Base-by-base conservation (phyloP, 2,113 vertebrate genomes). In the Xiphophorus hellerii region DNA sequence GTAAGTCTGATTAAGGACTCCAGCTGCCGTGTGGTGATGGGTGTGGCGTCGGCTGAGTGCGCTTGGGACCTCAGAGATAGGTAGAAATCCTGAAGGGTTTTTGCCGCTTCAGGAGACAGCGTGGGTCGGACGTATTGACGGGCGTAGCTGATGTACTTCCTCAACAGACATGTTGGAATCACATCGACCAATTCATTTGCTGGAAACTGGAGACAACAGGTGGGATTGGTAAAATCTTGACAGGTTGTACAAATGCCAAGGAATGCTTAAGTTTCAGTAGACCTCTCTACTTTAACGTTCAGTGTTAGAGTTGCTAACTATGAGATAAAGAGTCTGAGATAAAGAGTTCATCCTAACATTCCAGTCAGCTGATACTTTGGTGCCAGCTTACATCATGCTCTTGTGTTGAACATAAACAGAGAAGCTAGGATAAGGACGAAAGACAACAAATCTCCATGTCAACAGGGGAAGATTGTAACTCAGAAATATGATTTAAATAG, bases 11-110 rank as follows among this genome's bases (percentile, higher is more conserved):
- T 97, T 67, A 99, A 86, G 0, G 97, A 99, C 89, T 99, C 98
- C 15, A 99, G 95, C 68, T 99, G 98, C 15, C 98, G 94, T 0
- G 97, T 99, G 62, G 98, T 99, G 92, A 99, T 98, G n/a, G 98
- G 98, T 0, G 97, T 97, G 80, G 95, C 93, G 54, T 96, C 97
- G 64, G 89, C 91, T 4, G 94, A 84, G 61, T 97, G 96, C 27
- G 96, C 95, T 91, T 99, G 98, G 63, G 95, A 95, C 74, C 98
- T 94, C 29, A 99, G 95, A 63, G 97, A 95, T 7, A 99, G 94
- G 87, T 99, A 99, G 93, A 99, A 99, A 37, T 95, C 92, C 87
- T 99, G 97, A 22, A 99, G 95, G 13, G 94, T 94, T 29, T 95
- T 92, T 11, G 96, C 97, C 27, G 98, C 98, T 76, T 97, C 97